These are phyloP conservation scores for Aricia artaxerxes DNA, from an alignment of 2,888 invertebrate species.

Conservation along the genomic window DNA sequence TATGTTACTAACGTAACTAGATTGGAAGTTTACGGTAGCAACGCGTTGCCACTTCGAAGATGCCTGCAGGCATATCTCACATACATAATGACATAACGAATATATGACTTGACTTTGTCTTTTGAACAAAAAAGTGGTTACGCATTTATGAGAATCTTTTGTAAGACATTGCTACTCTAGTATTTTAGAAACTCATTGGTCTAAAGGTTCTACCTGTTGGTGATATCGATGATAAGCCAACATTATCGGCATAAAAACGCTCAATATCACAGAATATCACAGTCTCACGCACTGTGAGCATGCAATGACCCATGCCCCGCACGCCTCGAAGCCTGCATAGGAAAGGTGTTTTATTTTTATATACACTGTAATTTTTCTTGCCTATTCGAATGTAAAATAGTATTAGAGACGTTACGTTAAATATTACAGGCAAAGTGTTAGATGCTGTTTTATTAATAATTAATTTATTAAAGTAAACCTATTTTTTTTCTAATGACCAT, in stretches of 20 bases:
- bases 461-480: too few relatives aligned
- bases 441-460: neutral
- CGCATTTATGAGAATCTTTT: too few relatives aligned
- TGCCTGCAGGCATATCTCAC: too few relatives aligned
- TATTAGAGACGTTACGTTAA: conserved; percentile 3
- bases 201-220: neutral
- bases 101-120: too few relatives aligned
- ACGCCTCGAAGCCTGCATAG: conserved; percentile 39
- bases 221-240: neutral
- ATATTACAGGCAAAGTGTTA: neutral
- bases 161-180: too few relatives aligned
- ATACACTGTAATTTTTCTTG: conserved; percentile 24
- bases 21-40: too few relatives aligned
- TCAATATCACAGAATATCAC: conserved; percentile 26
- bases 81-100: too few relatives aligned
- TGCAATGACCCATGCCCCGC: conserved; percentile 58
- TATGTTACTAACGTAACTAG: too few relatives aligned
- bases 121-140: too few relatives aligned
- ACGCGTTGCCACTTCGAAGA: too few relatives aligned
- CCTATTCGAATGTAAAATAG: neutral
- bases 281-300: conserved; percentile 56
- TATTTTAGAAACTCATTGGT: too few relatives aligned
- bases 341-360: conserved; percentile 32
- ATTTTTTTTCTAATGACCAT: too few relatives aligned
- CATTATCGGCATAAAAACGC: neutral